Evolutionary conservation across 2,113 vertebrate genomes (phyloP).

Genomic region (Mola mola): DNA sequence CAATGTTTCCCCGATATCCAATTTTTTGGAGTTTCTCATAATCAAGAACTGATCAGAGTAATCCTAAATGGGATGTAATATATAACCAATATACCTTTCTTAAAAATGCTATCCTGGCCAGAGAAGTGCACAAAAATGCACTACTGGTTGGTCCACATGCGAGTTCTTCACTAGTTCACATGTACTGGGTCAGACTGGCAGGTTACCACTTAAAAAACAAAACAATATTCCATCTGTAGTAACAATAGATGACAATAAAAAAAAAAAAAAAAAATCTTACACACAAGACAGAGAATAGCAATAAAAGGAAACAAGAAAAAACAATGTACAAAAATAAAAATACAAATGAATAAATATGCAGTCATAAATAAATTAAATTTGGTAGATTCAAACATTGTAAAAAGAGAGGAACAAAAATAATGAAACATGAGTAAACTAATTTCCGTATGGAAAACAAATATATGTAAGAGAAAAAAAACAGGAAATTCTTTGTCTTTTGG

Average conservation of each 20-base stretch:
- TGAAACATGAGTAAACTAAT: constrained; percentile 63
- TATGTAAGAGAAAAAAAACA: constrained; percentile 30
- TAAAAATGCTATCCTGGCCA: constrained; percentile 11
- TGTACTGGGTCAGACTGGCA: constrained; percentile 46
- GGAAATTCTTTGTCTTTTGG: constrained; percentile 32
- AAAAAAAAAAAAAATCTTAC: constrained; percentile 7
- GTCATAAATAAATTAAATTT: constrained; percentile 81
- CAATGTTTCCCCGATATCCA: constrained; percentile 6
- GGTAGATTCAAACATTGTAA: constrained; percentile 74
- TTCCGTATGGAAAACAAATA: constrained; percentile 55
- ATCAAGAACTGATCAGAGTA: constrained; percentile 2
- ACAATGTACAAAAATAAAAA: constrained; percentile 74
- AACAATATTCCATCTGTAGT: constrained; percentile 16
- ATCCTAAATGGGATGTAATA: constrained; percentile 5
- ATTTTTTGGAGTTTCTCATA: background rate
- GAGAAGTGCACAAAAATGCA: constrained; percentile 25
- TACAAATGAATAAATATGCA: constrained; percentile 83
- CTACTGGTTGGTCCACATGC: constrained; percentile 45
- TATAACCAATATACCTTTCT: background rate
- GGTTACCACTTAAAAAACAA: constrained; percentile 16
- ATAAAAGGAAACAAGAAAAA: constrained; percentile 26
- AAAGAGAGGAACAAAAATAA: constrained; percentile 55
- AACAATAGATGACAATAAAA: constrained; percentile 49
- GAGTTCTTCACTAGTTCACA: constrained; percentile 47
- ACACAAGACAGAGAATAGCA: constrained; percentile 37